Evolutionary conservation across 2,888 invertebrate species (phyloP), one percentile per base, ranked within the genome.

Genomic region (Dryobotodes eremita): DNA sequence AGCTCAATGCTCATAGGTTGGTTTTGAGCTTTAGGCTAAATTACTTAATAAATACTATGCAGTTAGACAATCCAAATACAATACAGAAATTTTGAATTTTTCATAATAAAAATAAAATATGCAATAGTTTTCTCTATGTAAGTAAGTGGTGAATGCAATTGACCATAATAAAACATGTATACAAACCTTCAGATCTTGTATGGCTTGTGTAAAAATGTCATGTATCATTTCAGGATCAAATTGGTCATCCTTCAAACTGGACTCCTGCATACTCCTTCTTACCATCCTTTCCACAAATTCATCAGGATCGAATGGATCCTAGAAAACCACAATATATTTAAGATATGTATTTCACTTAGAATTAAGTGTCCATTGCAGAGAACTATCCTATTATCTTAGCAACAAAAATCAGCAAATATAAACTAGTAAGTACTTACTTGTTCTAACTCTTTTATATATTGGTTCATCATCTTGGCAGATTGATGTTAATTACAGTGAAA

Each of bases 201-300:
- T 99, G 3, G 99, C 99, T 95, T 99, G 98, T 65, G 99, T 98
- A 95, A 99, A 99, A 48, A 99, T 99, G 89, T 98, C 98, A 91
- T 99, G 99, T 83, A 99, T 97, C 84, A 98, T 97, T 91, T 98
- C 98, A 0, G 99, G 99, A 95, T 99, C 98, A 94, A 99, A 99
- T 81, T 96, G 94, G 72, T 96, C 96, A 83, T 95, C 95, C 75
- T 98, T 97, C 46, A 98, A 97, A 68, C 97, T 98, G 36, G 98
- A 97, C 91, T 98, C 98, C 89, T 98, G 98, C 93, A 99, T 98
- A 71, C 99, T 99, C 88, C 99, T 97, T 98, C 99, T 99, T 61
- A 99, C 99, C 92, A 99, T 97, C 76, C 99, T 97, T 94, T 99
- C 99, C 2, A 99, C 99, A 97, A 99, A 99, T 93, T 99, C 99